Evolutionary conservation across 2,797 vertebrate genomes (phyloP).

Genomic region (Tadarida brasiliensis): DNA sequence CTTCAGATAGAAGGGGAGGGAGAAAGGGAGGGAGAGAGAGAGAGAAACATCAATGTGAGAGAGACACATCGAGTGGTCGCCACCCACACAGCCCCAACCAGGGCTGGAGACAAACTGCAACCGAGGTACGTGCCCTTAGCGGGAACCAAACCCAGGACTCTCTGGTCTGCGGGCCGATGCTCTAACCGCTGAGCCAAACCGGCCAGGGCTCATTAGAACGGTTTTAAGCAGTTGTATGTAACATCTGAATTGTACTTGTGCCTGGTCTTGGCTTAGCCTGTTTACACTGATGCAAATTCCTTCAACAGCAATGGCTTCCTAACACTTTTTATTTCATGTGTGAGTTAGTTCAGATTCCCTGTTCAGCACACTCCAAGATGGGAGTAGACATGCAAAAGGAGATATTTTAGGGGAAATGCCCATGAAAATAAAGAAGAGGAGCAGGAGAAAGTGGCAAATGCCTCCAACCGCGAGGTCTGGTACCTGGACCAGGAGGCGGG

Average conservation of each 20-base stretch:
- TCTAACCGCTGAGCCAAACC: no score
- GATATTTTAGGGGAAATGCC: neutral
- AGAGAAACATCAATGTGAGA: no score
- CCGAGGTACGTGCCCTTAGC: no score
- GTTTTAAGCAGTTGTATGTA: neutral
- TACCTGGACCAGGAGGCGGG: neutral
- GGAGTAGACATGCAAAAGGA: neutral
- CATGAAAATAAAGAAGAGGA: neutral
- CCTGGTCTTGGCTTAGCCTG: neutral
- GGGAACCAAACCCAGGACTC: no score
- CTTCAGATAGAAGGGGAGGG: no score
- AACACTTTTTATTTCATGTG: neutral
- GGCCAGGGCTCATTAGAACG: neutral
- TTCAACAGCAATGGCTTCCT: constrained; percentile 3
- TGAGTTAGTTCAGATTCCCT: neutral
- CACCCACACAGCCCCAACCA: no score
- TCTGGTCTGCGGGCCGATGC: no score
- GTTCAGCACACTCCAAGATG: neutral
- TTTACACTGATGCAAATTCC: neutral
- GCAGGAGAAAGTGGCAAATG: neutral
- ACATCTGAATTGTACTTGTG: neutral
- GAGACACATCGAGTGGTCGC: no score
- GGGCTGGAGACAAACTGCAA: no score
- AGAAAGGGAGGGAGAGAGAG: no score
- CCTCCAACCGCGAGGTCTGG: neutral